Percentiles rank a stretch among this genome's conserved stretches.
phyloP scores from a whole-genome alignment of 2,888 invertebrate species.

The Cantharis lateralis region DNA sequence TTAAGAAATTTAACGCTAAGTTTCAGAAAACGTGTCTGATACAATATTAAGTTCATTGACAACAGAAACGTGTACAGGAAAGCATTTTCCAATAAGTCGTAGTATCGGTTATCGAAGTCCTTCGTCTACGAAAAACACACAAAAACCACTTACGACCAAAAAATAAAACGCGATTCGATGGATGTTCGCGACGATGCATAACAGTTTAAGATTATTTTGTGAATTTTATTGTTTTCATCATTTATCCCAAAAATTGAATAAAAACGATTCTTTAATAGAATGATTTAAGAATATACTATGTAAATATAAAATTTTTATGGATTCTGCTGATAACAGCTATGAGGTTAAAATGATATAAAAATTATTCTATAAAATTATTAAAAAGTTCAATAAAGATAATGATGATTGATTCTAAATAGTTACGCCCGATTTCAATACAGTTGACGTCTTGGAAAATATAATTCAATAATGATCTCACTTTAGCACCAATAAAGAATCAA shows the following conservation, averaged over 20 bases:
- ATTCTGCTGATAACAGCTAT: neutral
- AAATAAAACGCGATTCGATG: conserved; percentile 25
- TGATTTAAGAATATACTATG: neutral
- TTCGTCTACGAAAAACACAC: conserved; percentile 37
- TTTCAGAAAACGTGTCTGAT: conserved; percentile 25
- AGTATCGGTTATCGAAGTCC: conserved; percentile 41
- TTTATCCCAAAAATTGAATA: neutral
- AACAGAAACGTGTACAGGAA: conserved; percentile 36
- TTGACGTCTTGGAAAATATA: neutral
- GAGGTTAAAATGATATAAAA: neutral
- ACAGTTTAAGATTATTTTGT: conserved; percentile 23
- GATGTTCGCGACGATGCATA: conserved; percentile 27
- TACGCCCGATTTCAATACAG: no score
- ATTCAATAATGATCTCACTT: neutral
- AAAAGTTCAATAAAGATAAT: neutral
- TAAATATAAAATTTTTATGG: neutral
- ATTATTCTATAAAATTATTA: neutral
- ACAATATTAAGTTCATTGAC: conserved; percentile 31
- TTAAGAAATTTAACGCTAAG: conserved; percentile 22
- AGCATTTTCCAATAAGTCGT: conserved; percentile 39
- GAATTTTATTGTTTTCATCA: neutral
- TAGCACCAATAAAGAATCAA: neutral
- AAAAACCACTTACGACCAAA: conserved; percentile 38
- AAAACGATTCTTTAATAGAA: neutral
- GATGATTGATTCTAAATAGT: neutral